Conservation (phyloP, 2,888 invertebrate genomes). For the Harmothoe impar region DNA sequence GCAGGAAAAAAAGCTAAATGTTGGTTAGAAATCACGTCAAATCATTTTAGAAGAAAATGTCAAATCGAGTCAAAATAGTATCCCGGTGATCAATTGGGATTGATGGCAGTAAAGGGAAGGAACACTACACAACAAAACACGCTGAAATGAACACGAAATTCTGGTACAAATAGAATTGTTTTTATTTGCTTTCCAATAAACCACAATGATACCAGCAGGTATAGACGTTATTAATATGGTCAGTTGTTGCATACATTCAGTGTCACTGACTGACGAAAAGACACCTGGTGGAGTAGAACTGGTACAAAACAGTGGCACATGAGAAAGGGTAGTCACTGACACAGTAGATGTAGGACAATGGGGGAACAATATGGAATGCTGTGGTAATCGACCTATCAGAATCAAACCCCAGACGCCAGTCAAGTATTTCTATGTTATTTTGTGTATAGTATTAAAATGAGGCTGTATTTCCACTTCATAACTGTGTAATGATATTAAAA, state of each 20-base stretch:
- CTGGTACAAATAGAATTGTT: background rate
- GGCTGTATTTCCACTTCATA: no score
- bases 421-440: no score
- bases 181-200: background rate
- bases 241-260: background rate
- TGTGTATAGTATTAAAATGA: no score
- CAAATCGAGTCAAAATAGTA: no score
- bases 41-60: no score
- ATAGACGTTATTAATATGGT: background rate
- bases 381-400: slow-evolving; percentile 4
- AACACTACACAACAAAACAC: no score
- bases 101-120: no score
- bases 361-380: background rate
- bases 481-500: no score
- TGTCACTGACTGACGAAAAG: background rate
- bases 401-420: background rate
- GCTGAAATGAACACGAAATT: no score
- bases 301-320: background rate
- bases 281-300: background rate
- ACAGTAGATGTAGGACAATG: background rate
- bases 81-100: no score
- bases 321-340: background rate
- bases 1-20: no score
- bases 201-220: slow-evolving; percentile 31
- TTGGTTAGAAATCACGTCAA: no score